A percentile compares a stretch with the other conserved stretches of the same genome.
Conservation (phyloP, 2,888 invertebrate species). For the Lepas anatifera region DNA sequence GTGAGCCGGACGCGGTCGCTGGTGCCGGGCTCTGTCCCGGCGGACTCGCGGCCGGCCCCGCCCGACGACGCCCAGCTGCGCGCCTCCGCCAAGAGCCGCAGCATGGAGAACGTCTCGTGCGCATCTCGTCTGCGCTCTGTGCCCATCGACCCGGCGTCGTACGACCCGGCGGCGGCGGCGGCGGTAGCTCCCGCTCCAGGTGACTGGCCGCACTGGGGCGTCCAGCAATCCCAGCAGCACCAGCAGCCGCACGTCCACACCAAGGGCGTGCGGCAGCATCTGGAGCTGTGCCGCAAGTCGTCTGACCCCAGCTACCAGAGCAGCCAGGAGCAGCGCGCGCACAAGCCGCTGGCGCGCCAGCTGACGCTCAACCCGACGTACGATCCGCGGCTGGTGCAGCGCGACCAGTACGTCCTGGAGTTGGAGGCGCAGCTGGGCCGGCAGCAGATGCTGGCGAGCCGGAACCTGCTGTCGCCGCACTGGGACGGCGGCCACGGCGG, state of each 20-base stretch:
- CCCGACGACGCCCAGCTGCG: constrained; percentile 31
- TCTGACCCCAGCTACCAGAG: constrained; percentile 14
- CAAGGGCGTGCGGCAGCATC: constrained; percentile 5
- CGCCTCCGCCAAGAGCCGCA: constrained; percentile 53
- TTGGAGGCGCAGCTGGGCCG: constrained; percentile 27
- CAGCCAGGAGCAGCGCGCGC: constrained; percentile 36
- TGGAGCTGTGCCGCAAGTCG: constrained; percentile 13
- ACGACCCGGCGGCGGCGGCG: constrained; percentile 13
- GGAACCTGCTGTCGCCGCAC: constrained; percentile 9
- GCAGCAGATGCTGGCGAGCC: constrained; percentile 26
- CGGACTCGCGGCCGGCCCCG: constrained; percentile 18
- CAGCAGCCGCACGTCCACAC: neutral
- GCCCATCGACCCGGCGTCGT: constrained; percentile 17
- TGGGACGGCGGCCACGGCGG: constrained; percentile 23
- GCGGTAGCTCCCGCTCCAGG: neutral
- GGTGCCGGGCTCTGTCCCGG: constrained; percentile 19
- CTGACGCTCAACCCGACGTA: constrained; percentile 66
- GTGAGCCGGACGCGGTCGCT: constrained; percentile 23
- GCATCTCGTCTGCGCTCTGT: constrained; percentile 12
- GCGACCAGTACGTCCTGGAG: constrained; percentile 29
- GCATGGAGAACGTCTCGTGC: constrained; percentile 34
- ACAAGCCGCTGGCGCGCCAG: constrained; percentile 65
- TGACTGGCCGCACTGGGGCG: neutral
- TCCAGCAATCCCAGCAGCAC: too few relatives aligned
- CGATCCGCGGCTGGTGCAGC: constrained; percentile 52